phyloP scores from a whole-genome alignment of 2,797 vertebrate genomes.

The Oryzias sinensis region DNA sequence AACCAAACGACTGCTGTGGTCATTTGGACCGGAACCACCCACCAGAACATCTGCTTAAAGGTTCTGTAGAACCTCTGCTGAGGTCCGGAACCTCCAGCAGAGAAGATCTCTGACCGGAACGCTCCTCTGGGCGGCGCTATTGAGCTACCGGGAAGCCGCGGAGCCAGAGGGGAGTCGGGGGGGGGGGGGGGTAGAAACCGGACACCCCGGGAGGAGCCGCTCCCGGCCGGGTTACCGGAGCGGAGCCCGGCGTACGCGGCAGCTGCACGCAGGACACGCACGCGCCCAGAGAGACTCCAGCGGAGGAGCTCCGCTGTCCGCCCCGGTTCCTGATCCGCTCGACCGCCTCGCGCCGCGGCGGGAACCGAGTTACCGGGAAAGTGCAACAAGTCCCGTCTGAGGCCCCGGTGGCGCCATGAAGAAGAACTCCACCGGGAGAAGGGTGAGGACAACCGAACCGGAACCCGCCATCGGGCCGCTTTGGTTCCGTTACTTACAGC shows the following conservation, averaged over 20 bases:
- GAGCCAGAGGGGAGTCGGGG: constrained; percentile 45
- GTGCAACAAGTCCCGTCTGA: constrained; percentile 23
- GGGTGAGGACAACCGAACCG: constrained; percentile 73
- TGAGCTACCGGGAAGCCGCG: constrained; percentile 54
- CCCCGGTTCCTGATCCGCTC: background rate
- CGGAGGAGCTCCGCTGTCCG: constrained; percentile 31
- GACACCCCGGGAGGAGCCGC: constrained; percentile 47
- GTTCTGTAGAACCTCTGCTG: too few species aligned
- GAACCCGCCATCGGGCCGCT: background rate
- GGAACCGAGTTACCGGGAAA: constrained; percentile 32
- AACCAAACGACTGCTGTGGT: too few species aligned
- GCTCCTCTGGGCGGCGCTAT: constrained; percentile 57
- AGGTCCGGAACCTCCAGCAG: too few species aligned
- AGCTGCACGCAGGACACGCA: constrained; percentile 2
- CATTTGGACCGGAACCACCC: too few species aligned
- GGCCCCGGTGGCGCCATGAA: constrained; percentile 75
- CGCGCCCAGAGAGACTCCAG: background rate
- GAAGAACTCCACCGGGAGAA: constrained; percentile 83
- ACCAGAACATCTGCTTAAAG: too few species aligned
- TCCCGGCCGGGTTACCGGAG: constrained; percentile 38
- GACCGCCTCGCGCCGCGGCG: background rate
- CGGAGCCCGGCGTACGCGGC: constrained; percentile 17
- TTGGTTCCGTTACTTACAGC: constrained; percentile 6
- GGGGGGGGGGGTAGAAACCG: constrained; percentile 47
- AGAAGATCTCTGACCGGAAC: background rate